Evolutionary conservation across 2,113 vertebrate genomes (phyloP), one percentile per base, ranked within the genome.

Genomic region (Perccottus glenii): DNA sequence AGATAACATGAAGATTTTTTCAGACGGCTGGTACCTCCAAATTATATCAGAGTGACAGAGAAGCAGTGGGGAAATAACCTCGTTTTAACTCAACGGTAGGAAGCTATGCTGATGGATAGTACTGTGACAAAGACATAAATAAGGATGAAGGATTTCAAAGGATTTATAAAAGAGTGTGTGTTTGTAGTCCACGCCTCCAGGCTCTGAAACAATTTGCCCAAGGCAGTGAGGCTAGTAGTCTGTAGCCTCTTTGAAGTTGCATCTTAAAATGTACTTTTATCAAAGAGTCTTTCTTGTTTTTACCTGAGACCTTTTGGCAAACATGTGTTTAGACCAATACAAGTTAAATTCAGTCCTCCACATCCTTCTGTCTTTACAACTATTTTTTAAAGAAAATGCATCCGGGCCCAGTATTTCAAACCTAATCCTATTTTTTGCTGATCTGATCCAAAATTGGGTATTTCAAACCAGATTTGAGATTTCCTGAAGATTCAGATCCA

Each of bases 111-210:
- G 51, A 53, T 53, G 32, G 52, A 55, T 55, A 5, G 52, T 33
- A 38, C 38, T 55, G 52, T 55, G 52, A 55, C 52, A 55, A 33
- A 36, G 19, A 55, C 11, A 55, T 55, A 32, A 55, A 55, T 36
- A 33, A 53, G 51, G 38, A 40, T 40, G 38, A 35, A 32, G 35
- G 51, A 53, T 53, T 53, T 53, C 52, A 55, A 12, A 38, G 52
- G 52, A 55, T 55, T 55, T 55, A 33, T 55, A 36, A 55, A 55
- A 55, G 19, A 27, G 19, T 55, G 32, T 55, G 52, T 55, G 52
- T 55, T 55, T 55, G 52, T 36, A 55, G 33, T 55, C 52, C 52
- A 55, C 52, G 33, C 52, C 52, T 55, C 33, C 12, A 55, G 52
- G 32, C 32, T n/a, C 19, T 38, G 52, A 11, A 55, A 55, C 52